Conservation (phyloP, 2,888 invertebrate genomes). For the Polietes domitor region DNA sequence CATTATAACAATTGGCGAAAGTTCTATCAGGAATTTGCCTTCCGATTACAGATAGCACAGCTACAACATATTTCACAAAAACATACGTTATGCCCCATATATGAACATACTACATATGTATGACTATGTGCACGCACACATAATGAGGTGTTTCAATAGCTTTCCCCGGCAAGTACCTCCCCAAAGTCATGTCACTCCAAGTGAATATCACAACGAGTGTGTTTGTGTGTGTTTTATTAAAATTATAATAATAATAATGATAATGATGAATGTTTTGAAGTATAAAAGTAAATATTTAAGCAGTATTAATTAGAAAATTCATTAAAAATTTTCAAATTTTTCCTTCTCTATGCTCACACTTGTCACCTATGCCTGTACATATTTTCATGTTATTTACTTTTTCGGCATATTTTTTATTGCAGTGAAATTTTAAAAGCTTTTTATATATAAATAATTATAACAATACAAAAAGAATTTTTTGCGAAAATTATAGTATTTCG, state of each 20-base stretch:
- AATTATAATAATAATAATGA: constrained; percentile 28
- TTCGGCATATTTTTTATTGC: neutral
- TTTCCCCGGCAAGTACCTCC: too few relatives aligned
- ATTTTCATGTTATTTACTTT: neutral
- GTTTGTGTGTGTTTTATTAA: neutral
- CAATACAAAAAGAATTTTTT: neutral
- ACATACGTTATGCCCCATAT: too few relatives aligned
- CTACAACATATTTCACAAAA: too few relatives aligned
- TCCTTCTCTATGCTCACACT: neutral
- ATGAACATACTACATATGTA: too few relatives aligned
- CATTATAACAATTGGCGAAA: too few relatives aligned
- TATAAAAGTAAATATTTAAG: constrained; percentile 63
- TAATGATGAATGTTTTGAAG: constrained; percentile 38
- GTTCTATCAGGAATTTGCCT: too few relatives aligned
- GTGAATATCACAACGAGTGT: too few relatives aligned
- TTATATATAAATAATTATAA: too few relatives aligned
- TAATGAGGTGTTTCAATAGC: too few relatives aligned
- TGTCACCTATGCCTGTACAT: neutral
- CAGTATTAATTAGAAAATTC: constrained; percentile 63
- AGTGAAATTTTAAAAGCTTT: neutral
- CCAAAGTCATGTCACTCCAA: too few relatives aligned
- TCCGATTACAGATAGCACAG: too few relatives aligned
- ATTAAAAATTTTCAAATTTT: constrained; percentile 10
- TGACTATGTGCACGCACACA: too few relatives aligned
- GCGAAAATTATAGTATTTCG: neutral